Evolutionary conservation across 2,888 invertebrate species (phyloP), one percentile per base, ranked within the genome.

Genomic region (Lasioglossum morio): DNA sequence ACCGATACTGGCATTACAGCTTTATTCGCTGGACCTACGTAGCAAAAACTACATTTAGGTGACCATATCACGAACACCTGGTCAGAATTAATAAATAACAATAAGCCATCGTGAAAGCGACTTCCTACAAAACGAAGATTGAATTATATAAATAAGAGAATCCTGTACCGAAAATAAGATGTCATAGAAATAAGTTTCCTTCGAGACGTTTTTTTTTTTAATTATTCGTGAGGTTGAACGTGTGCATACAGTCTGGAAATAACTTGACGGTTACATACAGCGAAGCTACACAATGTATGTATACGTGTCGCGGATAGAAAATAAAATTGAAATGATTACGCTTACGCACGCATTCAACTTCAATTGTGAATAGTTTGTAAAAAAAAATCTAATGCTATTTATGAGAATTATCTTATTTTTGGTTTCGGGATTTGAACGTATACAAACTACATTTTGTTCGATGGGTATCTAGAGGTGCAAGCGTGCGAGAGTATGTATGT

Each of bases 1-100:
- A 77, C 89, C 57, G 95, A 95, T 53, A 92, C 93, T 40, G 95
- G 94, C 43, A 88, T 95, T n/a, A 89, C 94, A n/a, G 93, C 93
- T 79, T 84, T 95, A 1, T 95, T 95, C 53, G 95, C 94, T n/a
- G 94, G 94, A 66, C 92, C 95, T 79, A 95, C 95, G 95, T 95
- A 95, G 95, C 95, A 94, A 74, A 87, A 81, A 87, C 89, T 92
- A 74, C 86, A 60, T 46, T 72, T 89, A 72, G 89, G 91, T 83
- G 89, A 81, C 81, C 89, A 88, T 80, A 88, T 89, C 82, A 79
- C 93, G 83, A 86, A 91, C 87, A 90, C 89, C 83, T 94, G 93
- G 93, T 92, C 91, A 79, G 90, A 87, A 81, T 93, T 93, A 79
- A 93, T 93, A 85, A 91, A 86, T 87, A 90, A 91, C 82, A 92